Percentiles rank a stretch among this genome's conserved stretches.
Evolutionary conservation across 2,113 vertebrate genomes (phyloP).

Genomic region (Mugil cephalus): DNA sequence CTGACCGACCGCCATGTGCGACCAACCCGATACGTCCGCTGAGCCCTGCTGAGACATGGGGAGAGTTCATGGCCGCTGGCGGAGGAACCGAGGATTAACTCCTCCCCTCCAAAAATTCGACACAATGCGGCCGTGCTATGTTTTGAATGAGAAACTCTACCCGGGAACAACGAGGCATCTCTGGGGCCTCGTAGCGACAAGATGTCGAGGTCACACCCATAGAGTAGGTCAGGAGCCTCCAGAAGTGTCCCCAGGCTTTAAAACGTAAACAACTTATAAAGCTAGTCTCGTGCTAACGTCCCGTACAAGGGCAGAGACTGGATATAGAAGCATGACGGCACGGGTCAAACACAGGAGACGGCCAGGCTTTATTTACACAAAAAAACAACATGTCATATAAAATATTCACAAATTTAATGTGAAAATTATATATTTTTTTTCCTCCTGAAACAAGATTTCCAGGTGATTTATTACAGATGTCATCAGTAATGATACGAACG

Average conservation of each 20-base stretch:
- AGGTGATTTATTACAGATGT: too few species aligned
- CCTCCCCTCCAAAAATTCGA: not conserved
- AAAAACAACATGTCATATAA: too few species aligned
- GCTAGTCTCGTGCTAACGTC: not conserved
- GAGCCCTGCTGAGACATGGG: constrained; percentile 15
- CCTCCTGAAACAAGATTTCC: too few species aligned
- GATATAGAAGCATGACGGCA: not conserved
- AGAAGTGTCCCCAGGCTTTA: not conserved
- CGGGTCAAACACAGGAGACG: too few species aligned
- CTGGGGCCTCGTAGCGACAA: constrained; percentile 1
- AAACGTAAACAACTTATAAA: constrained; percentile 29
- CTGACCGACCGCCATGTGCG: constrained; percentile 33
- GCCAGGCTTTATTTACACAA: too few species aligned
- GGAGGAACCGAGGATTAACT: constrained; percentile 42
- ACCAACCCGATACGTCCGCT: constrained; percentile 38
- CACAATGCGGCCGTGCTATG: not conserved
- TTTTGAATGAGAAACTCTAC: constrained; percentile 27
- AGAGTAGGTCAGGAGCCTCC: constrained; percentile 2
- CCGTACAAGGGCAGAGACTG: not conserved
- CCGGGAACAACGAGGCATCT: constrained; percentile 37
- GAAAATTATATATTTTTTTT: too few species aligned
- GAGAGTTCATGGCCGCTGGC: constrained; percentile 26
- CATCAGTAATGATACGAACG: too few species aligned
- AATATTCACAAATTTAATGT: too few species aligned
- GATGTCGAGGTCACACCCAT: not conserved